Percentiles rank a stretch among this genome's conserved stretches.
Conservation (phyloP, 1,140 invertebrate genomes). For the Archivesica marissinica region DNA sequence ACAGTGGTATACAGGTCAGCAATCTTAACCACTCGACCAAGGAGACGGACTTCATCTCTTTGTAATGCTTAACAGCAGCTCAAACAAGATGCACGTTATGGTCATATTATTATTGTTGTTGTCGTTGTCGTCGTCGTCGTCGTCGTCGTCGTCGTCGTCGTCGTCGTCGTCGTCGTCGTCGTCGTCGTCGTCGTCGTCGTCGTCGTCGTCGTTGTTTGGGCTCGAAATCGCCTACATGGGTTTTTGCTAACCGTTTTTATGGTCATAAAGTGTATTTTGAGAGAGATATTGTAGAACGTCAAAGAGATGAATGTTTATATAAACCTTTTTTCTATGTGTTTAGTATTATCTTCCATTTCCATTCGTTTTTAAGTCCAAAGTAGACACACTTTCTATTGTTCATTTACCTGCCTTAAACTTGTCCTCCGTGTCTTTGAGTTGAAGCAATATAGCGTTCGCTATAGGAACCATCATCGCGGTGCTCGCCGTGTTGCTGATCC, state of each 20-base stretch:
- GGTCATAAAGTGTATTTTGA: background rate
- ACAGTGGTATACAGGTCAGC: too few species aligned
- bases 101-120: too few species aligned
- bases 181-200: too few species aligned
- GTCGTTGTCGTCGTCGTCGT: too few species aligned
- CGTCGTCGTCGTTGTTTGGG: too few species aligned
- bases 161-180: too few species aligned
- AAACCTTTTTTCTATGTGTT: background rate
- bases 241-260: background rate
- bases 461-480: conserved; percentile 85
- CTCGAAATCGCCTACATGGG: too few species aligned
- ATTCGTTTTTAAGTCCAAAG: background rate
- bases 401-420: conserved; percentile 18
- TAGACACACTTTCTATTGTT: background rate
- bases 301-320: background rate
- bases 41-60: too few species aligned
- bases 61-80: too few species aligned
- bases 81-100: too few species aligned
- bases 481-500: conserved; percentile 84
- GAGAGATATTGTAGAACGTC: background rate
- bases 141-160: too few species aligned
- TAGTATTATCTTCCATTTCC: background rate
- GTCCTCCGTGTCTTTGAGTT: conserved; percentile 63
- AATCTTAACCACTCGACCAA: too few species aligned
- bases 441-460: conserved; percentile 79